Evolutionary conservation across 2,888 invertebrate genomes (phyloP).

Genomic region (Altica lythri): DNA sequence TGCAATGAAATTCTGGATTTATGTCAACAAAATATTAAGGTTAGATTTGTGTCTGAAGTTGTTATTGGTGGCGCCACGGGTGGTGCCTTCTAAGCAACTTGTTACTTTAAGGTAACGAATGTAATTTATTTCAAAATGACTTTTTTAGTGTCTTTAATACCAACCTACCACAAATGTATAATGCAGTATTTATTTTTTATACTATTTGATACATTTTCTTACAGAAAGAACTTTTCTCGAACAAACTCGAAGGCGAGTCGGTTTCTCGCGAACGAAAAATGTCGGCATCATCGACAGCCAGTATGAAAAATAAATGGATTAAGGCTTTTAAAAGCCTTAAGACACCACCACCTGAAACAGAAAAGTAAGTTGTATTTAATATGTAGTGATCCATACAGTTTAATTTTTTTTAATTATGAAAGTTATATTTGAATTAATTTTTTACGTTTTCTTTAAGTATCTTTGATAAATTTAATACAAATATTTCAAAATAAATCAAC

Average conservation of each 20-base stretch:
- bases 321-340: constrained; percentile 95
- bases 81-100: too few species aligned
- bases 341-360: constrained; percentile 67
- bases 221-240: constrained; percentile 85
- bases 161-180: neutral
- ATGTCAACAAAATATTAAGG: too few species aligned
- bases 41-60: too few species aligned
- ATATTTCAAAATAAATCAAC: neutral
- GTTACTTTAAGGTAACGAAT: too few species aligned
- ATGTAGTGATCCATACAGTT: too few species aligned
- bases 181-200: neutral
- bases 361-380: constrained; percentile 65
- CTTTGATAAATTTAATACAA: neutral
- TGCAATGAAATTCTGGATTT: too few species aligned
- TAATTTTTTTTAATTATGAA: neutral
- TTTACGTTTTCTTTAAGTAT: constrained; percentile 1
- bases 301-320: constrained; percentile 97
- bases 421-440: constrained; percentile 4
- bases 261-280: constrained; percentile 77
- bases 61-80: too few species aligned
- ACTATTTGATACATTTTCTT: constrained; percentile 45
- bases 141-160: too few species aligned
- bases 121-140: too few species aligned
- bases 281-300: constrained; percentile 82
- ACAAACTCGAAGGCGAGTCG: constrained; percentile 69